Evolutionary conservation across 2,888 invertebrate genomes (phyloP).

Genomic region (Tenthredo scrophulariae): DNA sequence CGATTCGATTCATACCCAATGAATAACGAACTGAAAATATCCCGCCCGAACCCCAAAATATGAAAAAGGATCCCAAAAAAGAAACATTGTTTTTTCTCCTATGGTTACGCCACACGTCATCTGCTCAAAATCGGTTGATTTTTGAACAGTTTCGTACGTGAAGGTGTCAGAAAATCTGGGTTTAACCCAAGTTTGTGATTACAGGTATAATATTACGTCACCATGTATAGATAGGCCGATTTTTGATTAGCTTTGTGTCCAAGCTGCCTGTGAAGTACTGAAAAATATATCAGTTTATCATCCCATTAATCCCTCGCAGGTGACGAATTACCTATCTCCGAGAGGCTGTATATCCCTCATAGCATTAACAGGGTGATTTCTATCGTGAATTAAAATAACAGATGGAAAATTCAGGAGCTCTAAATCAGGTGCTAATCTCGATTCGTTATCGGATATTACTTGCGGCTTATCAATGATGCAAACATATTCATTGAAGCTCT

Average conservation of each 20-base stretch:
- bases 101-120: background rate
- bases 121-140: background rate
- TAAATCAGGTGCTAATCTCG: background rate
- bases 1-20: background rate
- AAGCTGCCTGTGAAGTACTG: background rate
- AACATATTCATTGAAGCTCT: background rate
- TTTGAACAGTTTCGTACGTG: background rate
- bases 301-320: background rate
- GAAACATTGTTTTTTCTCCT: background rate
- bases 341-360: background rate
- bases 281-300: background rate
- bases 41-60: background rate
- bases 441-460: background rate
- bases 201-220: background rate
- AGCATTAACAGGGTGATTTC: background rate
- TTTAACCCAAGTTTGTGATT: background rate
- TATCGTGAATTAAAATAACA: background rate
- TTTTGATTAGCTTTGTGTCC: background rate
- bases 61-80: background rate
- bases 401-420: background rate
- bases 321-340: background rate
- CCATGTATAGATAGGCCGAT: background rate
- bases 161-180: background rate
- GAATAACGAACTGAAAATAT: background rate
- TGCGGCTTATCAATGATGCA: background rate